phyloP scores from a whole-genome alignment of 2,113 vertebrate genomes.

The Ailurus styani region DNA sequence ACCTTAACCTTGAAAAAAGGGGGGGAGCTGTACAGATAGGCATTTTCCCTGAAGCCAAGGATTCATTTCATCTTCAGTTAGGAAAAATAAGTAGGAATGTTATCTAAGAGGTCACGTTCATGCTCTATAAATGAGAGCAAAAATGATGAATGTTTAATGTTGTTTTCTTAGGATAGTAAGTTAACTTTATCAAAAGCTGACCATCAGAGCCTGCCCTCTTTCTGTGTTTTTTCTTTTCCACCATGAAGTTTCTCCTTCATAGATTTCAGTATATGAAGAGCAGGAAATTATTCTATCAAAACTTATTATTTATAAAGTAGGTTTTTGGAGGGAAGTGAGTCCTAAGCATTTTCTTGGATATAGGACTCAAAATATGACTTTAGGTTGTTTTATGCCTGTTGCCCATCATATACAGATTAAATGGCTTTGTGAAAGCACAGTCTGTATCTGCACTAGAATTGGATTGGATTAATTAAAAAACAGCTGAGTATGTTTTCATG shows the following conservation, averaged over 20 bases:
- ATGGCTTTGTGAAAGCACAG: background rate
- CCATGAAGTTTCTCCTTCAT: background rate
- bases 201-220: background rate
- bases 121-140: constrained; percentile 35
- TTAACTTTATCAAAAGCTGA: background rate
- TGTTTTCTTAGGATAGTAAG: constrained; percentile 32
- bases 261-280: background rate
- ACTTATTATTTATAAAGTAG: background rate
- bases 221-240: background rate
- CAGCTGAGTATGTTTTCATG: background rate
- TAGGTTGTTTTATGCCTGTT: background rate
- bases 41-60: background rate
- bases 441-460: background rate
- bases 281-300: background rate
- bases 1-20: background rate
- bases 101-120: constrained; percentile 5
- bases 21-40: background rate
- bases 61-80: constrained; percentile 14
- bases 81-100: constrained; percentile 16
- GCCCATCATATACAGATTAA: background rate
- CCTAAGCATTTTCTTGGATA: constrained; percentile 12
- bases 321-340: background rate
- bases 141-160: constrained; percentile 42
- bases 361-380: background rate
- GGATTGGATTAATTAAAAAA: background rate